These are phyloP conservation scores for Enteromius thamalakanensis DNA, from an alignment of 2,797 vertebrate species.

Conservation along the genomic window DNA sequence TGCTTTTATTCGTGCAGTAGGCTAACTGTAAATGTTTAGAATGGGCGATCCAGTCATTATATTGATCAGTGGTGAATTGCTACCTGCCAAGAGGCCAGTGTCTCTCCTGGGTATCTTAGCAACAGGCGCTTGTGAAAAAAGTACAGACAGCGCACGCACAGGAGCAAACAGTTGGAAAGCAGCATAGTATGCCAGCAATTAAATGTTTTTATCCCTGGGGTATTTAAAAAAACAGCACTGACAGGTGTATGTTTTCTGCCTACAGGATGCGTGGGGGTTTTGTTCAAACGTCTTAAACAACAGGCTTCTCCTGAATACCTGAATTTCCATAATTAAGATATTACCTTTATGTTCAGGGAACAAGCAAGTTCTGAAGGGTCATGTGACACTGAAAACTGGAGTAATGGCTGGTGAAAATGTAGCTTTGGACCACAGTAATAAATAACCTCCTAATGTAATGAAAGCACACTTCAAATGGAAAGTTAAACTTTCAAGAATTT, in stretches of 20 bases:
- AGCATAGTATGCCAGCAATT: background rate
- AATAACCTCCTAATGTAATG: background rate
- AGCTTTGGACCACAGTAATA: background rate
- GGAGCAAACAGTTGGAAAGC: background rate
- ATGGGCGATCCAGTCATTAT: no score
- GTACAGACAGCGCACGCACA: background rate
- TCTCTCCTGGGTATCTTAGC: constrained; percentile 27
- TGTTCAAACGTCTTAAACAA: background rate
- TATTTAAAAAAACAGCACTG: background rate
- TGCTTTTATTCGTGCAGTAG: no score
- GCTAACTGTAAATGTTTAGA: no score
- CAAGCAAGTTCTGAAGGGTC: background rate
- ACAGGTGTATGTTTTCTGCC: constrained; percentile 16
- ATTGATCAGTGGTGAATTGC: no score
- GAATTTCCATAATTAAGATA: background rate
- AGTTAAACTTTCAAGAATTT: background rate
- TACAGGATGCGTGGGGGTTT: no score
- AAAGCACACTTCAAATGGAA: background rate
- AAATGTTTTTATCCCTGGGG: background rate
- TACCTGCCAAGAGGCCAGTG: constrained; percentile 27
- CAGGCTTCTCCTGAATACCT: background rate
- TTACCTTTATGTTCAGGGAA: background rate
- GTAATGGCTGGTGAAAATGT: background rate
- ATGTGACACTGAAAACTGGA: background rate
- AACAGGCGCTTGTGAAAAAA: constrained; percentile 24